Percentiles rank a stretch among this genome's conserved stretches.
Conservation (phyloP, 2,888 invertebrate species). For the Stenolophus ochropezus region DNA sequence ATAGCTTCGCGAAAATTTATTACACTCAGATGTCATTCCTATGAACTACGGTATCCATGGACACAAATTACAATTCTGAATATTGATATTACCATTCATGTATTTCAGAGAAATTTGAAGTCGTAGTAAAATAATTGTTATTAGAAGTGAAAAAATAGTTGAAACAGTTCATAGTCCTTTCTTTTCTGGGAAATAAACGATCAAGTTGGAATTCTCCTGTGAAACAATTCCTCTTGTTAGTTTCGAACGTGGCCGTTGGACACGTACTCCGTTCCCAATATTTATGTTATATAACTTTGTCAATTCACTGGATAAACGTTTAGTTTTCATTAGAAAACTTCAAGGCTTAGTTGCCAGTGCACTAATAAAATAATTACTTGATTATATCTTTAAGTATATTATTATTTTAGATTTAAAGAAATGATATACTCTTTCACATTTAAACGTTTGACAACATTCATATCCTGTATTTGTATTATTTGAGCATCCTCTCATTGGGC, state of each 20-base stretch:
- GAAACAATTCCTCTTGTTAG: neutral
- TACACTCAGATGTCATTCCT: neutral
- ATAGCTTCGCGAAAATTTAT: conserved; percentile 8
- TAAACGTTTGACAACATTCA: too few species aligned
- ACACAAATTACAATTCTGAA: neutral
- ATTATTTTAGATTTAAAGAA: conserved; percentile 28
- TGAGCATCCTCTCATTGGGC: too few species aligned
- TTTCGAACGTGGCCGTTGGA: neutral
- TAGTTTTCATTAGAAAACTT: neutral
- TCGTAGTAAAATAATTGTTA: too few species aligned
- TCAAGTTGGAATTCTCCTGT: neutral
- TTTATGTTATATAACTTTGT: conserved; percentile 22
- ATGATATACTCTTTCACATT: too few species aligned
- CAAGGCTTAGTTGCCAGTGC: conserved; percentile 2
- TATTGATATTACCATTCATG: neutral
- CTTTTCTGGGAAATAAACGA: neutral
- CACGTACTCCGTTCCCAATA: conserved; percentile 14
- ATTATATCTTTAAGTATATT: neutral
- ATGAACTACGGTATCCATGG: neutral
- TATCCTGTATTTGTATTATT: too few species aligned
- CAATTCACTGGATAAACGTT: conserved; percentile 1
- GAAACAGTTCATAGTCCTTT: neutral
- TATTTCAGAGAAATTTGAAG: neutral
- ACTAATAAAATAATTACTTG: neutral
- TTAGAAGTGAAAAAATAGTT: too few species aligned